Conservation (phyloP, 2,113 vertebrate species). For the Meles meles region DNA sequence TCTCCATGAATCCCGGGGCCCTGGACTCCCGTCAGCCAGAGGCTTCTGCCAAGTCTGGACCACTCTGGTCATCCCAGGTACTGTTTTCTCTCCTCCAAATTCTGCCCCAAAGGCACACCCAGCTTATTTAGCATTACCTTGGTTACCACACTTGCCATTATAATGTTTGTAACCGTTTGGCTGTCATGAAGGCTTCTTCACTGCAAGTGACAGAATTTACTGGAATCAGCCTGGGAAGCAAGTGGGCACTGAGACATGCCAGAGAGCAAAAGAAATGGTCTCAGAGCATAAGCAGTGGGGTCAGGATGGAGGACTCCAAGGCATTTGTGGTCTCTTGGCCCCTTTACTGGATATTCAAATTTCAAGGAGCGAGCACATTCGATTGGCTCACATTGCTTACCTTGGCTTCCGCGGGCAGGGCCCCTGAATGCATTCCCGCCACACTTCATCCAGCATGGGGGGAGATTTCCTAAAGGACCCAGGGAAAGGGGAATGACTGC, state of each 20-base stretch:
- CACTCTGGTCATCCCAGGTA: not conserved
- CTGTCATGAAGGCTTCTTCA: not conserved
- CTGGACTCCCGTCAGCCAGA: not conserved
- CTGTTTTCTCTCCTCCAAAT: not conserved
- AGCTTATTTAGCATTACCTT: not conserved
- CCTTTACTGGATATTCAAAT: not conserved
- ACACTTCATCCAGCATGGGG: not conserved
- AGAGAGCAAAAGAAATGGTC: not conserved
- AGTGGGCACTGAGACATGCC: not conserved
- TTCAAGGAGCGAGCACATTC: not conserved
- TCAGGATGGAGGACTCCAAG: not conserved
- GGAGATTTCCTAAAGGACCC: not conserved
- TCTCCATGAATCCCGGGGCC: not conserved
- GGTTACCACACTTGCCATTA: not conserved
- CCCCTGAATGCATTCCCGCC: not conserved
- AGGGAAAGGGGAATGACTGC: not conserved
- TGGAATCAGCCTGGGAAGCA: not conserved
- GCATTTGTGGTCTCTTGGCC: not conserved
- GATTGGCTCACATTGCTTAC: not conserved
- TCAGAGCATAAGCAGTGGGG: not conserved
- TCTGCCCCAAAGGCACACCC: not conserved
- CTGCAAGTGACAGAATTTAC: not conserved
- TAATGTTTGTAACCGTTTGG: not conserved
- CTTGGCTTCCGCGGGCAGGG: not conserved
- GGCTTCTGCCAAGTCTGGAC: not conserved